phyloP scores from a whole-genome alignment of 2,888 invertebrate genomes.

The Tenthredo notha region DNA sequence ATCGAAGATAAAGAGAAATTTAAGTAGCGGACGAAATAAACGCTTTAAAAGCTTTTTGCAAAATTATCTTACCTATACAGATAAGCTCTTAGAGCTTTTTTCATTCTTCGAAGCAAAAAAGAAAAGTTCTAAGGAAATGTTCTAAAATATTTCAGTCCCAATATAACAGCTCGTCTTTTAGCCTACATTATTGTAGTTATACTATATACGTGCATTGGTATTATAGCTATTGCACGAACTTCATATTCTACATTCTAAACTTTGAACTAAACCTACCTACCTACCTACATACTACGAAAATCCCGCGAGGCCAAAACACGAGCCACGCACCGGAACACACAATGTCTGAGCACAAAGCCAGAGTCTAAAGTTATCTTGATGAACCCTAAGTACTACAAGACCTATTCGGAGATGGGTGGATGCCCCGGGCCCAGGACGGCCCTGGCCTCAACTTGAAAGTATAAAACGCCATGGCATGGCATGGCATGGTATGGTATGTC shows the following conservation, averaged over 20 bases:
- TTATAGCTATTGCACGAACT: neutral
- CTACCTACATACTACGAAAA: neutral
- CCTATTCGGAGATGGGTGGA: slow-evolving; percentile 69
- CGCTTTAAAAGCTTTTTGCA: neutral
- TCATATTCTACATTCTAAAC: slow-evolving; percentile 22
- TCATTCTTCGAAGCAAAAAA: neutral
- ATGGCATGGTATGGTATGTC: no score
- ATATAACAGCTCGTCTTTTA: neutral
- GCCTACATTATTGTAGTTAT: neutral
- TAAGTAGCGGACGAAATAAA: neutral
- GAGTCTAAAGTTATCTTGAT: slow-evolving; percentile 70
- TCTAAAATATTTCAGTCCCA: neutral
- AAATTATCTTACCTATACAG: neutral
- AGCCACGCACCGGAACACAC: slow-evolving; percentile 61
- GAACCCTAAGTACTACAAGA: slow-evolving; percentile 74
- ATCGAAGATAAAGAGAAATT: no score
- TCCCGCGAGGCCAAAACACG: slow-evolving; percentile 64
- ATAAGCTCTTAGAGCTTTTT: no score
- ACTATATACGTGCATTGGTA: neutral
- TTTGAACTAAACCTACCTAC: slow-evolving; percentile 55
- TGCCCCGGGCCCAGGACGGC: slow-evolving; percentile 43
- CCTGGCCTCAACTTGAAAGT: slow-evolving; percentile 42
- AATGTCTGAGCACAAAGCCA: slow-evolving; percentile 56
- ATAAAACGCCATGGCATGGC: slow-evolving; percentile 19
- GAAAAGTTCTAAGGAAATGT: neutral